Evolutionary conservation across 2,113 vertebrate species (phyloP).

Genomic region (Podiceps cristatus): DNA sequence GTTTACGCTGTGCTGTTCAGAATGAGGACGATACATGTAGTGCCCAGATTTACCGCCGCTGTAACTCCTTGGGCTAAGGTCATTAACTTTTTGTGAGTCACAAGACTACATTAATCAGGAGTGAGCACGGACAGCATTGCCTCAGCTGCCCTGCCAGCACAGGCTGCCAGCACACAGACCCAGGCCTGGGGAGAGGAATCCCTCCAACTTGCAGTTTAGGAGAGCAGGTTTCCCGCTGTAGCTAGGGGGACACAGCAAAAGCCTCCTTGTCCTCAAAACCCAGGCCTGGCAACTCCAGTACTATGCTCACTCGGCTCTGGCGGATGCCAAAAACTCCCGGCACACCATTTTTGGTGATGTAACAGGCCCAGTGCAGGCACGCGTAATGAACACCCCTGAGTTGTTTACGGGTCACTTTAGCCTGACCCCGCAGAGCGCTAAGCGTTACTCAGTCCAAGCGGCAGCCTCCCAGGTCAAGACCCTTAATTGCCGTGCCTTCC

Average conservation of each 20-base stretch:
- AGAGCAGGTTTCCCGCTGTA: background rate
- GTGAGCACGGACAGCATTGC: background rate
- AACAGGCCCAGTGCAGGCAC: background rate
- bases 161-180: background rate
- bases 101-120: background rate
- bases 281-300: background rate
- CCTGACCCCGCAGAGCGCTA: background rate
- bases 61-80: slow-evolving; percentile 1
- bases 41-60: background rate
- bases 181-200: background rate
- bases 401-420: background rate
- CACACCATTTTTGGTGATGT: background rate
- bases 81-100: slow-evolving; percentile 28
- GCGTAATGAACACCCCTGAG: background rate
- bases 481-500: slow-evolving; percentile 1
- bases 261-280: background rate
- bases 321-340: rapidly evolving
- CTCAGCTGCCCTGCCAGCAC: background rate
- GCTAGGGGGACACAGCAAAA: background rate
- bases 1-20: background rate
- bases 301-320: background rate
- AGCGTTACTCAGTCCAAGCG: background rate
- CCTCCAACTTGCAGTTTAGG: background rate
- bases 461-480: slow-evolving; percentile 30
- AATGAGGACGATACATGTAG: rapidly evolving